Evolutionary conservation across 2,113 vertebrate species (phyloP), one percentile per base, ranked within the genome.

Genomic region (Spea multiplicata): DNA sequence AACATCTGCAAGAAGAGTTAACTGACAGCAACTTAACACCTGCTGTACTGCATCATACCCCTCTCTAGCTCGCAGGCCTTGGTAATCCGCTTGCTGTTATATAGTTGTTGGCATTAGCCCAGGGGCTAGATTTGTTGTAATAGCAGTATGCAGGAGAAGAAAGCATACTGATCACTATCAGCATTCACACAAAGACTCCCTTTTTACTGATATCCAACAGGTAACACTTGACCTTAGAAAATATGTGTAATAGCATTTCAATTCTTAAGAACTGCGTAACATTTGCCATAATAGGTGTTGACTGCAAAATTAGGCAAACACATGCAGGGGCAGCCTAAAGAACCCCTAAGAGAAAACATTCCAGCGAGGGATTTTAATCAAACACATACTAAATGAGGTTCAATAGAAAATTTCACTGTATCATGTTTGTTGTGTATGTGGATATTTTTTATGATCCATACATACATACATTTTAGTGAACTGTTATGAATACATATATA

Each of bases 1-100:
- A 72, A 72, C 76, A 72, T 78, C 76, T 78, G 61, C 69, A 72
- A 14, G 8, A 44, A 65, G 48, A 71, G 17, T 65, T 71, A 78
- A 65, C 67, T 65, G 69, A 66, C 48, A 47, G 57, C 50, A 46
- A 65, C 59, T 16, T 78, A 72, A 78, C 76, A 78, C 76, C 76
- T 78, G 76, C 48, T 71, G n/a, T 12, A 66, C 59, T 45, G 61
- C 30, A 50, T 53, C 68, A 71, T 30, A 52, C 49, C 45, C 48
- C 66, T 10, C 13, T 44, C 12, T 78, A 53, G 76, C 76, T 78
- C 13, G 14, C 13, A 44, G 76, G 61, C 16, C 13, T 46, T 66
- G 69, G 5, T 72, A 72, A 66, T 78, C 61, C 10, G 48, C 44
- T 68, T 14, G 30, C 66, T 68, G 66, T 14, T 47, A 68, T 13